Conservation (phyloP, 2,888 invertebrate genomes). For the Craniophora ligustri region DNA sequence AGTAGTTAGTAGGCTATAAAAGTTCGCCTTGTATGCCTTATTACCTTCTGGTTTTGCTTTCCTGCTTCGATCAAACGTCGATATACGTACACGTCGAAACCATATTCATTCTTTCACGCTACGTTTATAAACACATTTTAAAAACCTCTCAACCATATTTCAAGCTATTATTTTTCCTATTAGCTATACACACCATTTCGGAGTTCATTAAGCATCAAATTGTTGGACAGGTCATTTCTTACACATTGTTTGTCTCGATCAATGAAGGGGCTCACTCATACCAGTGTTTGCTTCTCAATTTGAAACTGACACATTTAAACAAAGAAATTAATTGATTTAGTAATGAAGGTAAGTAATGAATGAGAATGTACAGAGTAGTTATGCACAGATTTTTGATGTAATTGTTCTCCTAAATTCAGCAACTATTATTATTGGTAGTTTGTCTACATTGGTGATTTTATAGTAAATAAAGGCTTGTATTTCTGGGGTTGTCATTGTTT, state of each 20-base stretch:
- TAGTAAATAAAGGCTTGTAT: too few species aligned
- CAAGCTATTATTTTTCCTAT: slow-evolving; percentile 73
- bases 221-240: slow-evolving; percentile 77
- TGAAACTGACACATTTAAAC: slow-evolving; percentile 84
- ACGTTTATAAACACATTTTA: slow-evolving; percentile 30
- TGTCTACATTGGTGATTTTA: too few species aligned
- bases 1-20: too few species aligned
- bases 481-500: too few species aligned
- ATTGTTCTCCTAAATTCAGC: not conserved
- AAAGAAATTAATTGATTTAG: slow-evolving; percentile 87
- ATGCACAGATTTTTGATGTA: slow-evolving; percentile 42
- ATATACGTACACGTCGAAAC: too few species aligned
- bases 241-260: slow-evolving; percentile 76
- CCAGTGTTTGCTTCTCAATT: slow-evolving; percentile 88
- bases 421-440: too few species aligned
- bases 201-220: slow-evolving; percentile 81
- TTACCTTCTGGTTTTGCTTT: too few species aligned
- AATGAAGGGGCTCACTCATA: slow-evolving; percentile 65
- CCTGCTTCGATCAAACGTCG: too few species aligned
- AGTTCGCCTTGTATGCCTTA: too few species aligned
- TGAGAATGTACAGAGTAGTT: slow-evolving; percentile 64
- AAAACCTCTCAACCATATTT: slow-evolving; percentile 54
- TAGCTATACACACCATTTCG: slow-evolving; percentile 76
- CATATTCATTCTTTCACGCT: too few species aligned
- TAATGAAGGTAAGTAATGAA: slow-evolving; percentile 84